Percentiles rank a stretch among this genome's conserved stretches.
Conservation (phyloP, 2,113 vertebrate genomes). For the Limanda limanda region DNA sequence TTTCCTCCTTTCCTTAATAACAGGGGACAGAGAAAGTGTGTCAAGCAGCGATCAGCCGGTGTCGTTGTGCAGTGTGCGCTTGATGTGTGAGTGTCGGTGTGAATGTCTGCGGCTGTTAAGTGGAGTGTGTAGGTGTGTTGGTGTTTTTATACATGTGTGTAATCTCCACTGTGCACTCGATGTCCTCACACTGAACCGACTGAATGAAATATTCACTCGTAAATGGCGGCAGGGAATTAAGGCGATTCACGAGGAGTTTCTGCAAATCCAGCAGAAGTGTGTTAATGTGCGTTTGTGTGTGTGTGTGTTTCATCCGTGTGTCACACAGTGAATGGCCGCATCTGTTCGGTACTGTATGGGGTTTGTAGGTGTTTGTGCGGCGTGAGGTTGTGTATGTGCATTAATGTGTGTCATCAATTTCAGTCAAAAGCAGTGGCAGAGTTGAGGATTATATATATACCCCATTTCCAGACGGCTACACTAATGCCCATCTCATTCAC, state of each 20-base stretch:
- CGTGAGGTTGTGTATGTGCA: constrained; percentile 30
- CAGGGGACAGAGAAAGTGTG: constrained; percentile 59
- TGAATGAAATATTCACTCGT: constrained; percentile 1
- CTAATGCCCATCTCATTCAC: constrained; percentile 65
- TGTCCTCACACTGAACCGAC: constrained; percentile 58
- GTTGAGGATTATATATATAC: constrained; percentile 67
- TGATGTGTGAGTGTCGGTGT: not conserved
- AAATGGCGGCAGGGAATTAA: constrained; percentile 36
- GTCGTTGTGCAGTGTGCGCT: too few species aligned
- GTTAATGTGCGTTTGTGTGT: constrained; percentile 20
- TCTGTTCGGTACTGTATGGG: constrained; percentile 33
- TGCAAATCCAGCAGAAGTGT: constrained; percentile 27
- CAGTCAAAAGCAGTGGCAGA: constrained; percentile 61
- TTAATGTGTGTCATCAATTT: constrained; percentile 69
- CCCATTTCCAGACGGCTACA: constrained; percentile 61
- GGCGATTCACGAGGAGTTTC: constrained; percentile 42
- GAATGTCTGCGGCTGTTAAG: constrained; percentile 8
- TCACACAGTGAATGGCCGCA: constrained; percentile 28
- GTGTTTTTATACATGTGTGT: not conserved
- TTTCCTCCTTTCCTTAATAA: constrained; percentile 40
- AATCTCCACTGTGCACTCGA: constrained; percentile 37
- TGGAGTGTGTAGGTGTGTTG: constrained; percentile 2
- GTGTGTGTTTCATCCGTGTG: constrained; percentile 34
- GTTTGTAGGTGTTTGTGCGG: constrained; percentile 37
- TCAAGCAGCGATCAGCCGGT: constrained; percentile 34